Conservation (phyloP, 2,888 invertebrate species). For the Amphipoea lucens region DNA sequence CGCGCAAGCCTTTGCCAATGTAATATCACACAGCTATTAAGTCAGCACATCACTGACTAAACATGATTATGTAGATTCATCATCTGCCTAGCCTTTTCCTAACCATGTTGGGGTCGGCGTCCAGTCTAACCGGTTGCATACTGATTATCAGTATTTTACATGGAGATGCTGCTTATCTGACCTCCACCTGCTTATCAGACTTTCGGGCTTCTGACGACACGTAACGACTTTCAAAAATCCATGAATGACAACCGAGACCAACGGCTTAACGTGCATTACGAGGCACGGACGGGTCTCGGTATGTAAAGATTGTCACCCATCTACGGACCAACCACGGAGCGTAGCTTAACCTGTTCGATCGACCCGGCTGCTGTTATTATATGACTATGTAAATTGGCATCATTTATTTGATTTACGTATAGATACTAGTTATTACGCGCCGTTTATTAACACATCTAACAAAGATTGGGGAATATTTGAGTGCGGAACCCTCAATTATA, state of each 20-base stretch:
- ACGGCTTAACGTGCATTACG: too few species aligned
- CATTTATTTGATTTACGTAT: slow-evolving; percentile 32
- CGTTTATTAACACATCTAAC: slow-evolving; percentile 44
- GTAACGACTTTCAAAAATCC: too few species aligned
- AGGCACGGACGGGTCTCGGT: neutral
- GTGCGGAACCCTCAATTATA: slow-evolving; percentile 32
- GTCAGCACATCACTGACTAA: slow-evolving; percentile 26
- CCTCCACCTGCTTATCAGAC: neutral
- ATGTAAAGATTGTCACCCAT: neutral
- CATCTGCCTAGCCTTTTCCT: neutral
- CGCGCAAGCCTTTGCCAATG: slow-evolving; percentile 20
- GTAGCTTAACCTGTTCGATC: neutral
- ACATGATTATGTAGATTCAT: slow-evolving; percentile 14
- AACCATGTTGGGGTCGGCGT: neutral
- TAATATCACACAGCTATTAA: slow-evolving; percentile 35
- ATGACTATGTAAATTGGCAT: slow-evolving; percentile 33
- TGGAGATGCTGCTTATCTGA: neutral
- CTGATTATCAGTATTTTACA: neutral
- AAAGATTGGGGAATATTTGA: slow-evolving; percentile 35
- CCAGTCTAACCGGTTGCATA: neutral
- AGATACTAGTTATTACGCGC: slow-evolving; percentile 27
- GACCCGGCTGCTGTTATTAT: neutral
- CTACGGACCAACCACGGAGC: neutral
- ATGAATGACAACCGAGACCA: too few species aligned
- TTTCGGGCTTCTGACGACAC: too few species aligned